Percentiles rank a stretch among this genome's conserved stretches.
Evolutionary conservation across 2,113 vertebrate genomes (phyloP).

Genomic region (Amblyornis subalaris): DNA sequence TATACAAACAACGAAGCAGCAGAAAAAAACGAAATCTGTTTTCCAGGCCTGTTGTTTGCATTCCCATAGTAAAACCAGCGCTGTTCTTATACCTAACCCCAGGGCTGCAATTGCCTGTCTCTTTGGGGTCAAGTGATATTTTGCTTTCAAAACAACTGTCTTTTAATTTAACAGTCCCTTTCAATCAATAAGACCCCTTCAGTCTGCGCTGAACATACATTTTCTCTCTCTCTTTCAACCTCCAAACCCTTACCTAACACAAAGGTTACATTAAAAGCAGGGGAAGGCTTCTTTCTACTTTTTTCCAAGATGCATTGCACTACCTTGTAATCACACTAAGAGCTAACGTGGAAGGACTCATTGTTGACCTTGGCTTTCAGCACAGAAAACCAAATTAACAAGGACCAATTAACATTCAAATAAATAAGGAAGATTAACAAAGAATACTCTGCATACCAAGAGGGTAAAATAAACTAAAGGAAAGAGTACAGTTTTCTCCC

Average conservation of each 20-base stretch:
- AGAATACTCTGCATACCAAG: constrained; percentile 44
- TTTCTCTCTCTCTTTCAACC: not conserved
- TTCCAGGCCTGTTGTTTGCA: not conserved
- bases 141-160: constrained; percentile 29
- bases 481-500: not conserved
- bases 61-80: not conserved
- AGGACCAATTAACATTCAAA: constrained; percentile 68
- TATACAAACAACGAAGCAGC: not conserved
- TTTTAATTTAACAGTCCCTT: constrained; percentile 30
- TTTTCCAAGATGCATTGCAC: constrained; percentile 12
- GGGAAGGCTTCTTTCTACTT: not conserved
- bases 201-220: not conserved
- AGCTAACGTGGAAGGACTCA: constrained; percentile 37
- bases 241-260: constrained; percentile 22
- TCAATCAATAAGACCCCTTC: constrained; percentile 23
- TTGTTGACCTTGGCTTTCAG: constrained; percentile 55
- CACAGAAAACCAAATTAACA: constrained; percentile 64
- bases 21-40: not conserved
- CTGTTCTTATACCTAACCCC: constrained; percentile 8
- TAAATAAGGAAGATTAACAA: constrained; percentile 57
- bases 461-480: constrained; percentile 1
- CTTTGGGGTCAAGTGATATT: constrained; percentile 4
- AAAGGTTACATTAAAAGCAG: constrained; percentile 28
- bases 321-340: constrained; percentile 38
- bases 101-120: not conserved